Base-by-base conservation (phyloP, 2,797 vertebrate species). In the Serranus cabrilla region DNA sequence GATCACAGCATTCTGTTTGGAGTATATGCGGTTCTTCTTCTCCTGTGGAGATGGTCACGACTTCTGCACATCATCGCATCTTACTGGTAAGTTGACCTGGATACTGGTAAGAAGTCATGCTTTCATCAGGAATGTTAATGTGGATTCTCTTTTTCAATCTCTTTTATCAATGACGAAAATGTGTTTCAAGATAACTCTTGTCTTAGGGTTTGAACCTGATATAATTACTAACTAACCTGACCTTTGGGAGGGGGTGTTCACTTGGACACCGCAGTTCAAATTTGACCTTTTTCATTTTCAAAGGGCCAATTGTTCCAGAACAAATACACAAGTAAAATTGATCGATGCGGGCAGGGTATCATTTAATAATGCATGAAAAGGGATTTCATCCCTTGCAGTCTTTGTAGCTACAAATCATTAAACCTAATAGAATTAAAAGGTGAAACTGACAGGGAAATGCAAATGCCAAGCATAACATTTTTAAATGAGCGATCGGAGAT, bases 201-300 rank as follows among this genome's bases (percentile, higher is more conserved):
- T 42, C 4, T 57, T 13, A 18, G 3, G 4, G 11, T 31, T 57
- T 1, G 10, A 62, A 31, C 11, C n/a, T 46, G 34, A 34, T 13
- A 16, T 58, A 34, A 43, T 11, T 13, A 49, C 2, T 11, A 23
- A 47, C n/a, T 31, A 23, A 50, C 49, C 1, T 18, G 17, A 7
- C 6, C 14, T 21, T 23, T 2, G 7, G 23, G 37, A 3, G 9
- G 1, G 6, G 0, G 40, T 39, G 20, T 25, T 61, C n/a, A 66
- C 20, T 37, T 23, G 18, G 16, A 23, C 11, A 43, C 57, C 18
- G 7, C 13, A 13, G 13, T 57, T 34, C 60, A 2, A 31, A 60
- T 79, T 42, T 71, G 46, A 69, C 50, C 39, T 59, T 71, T 34
- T 78, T 46, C 3, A 25, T 54, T 58, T 59, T 67, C 37, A 63